A percentile compares a stretch with the other conserved stretches of the same genome.
Evolutionary conservation across 2,888 invertebrate species (phyloP).

Genomic region (Pammene aurita): DNA sequence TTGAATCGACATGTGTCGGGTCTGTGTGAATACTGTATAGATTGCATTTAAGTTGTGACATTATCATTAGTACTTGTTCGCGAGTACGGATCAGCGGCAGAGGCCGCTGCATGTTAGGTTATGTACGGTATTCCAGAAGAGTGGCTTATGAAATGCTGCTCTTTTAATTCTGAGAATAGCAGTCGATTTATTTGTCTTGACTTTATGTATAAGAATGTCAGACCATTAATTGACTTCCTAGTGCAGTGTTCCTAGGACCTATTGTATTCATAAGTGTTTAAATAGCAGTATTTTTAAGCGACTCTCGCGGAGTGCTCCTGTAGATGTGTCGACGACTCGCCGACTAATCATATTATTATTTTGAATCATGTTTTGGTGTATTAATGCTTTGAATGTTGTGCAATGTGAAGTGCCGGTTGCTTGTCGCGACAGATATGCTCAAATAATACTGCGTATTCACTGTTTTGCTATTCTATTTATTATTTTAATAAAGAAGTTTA

Average conservation of each 20-base stretch:
- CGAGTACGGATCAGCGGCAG: conserved; percentile 10
- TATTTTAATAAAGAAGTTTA: conserved; percentile 81
- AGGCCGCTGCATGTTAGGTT: neutral
- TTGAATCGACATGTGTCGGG: conserved; percentile 24
- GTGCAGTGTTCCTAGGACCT: too few species aligned
- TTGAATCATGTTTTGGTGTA: conserved; percentile 61
- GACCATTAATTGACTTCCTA: too few species aligned
- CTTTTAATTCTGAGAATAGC: too few species aligned
- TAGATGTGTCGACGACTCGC: conserved; percentile 35
- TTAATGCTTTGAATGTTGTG: conserved; percentile 68
- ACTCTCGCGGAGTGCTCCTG: neutral
- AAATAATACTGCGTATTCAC: conserved; percentile 71
- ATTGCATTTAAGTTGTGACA: conserved; percentile 31
- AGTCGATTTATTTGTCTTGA: too few species aligned
- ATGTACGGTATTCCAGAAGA: too few species aligned
- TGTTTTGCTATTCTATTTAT: conserved; percentile 80
- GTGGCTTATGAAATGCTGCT: too few species aligned
- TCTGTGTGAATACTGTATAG: conserved; percentile 23
- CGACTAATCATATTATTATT: conserved; percentile 53
- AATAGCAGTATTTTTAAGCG: too few species aligned
- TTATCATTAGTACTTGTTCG: conserved; percentile 16
- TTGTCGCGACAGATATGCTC: conserved; percentile 64
- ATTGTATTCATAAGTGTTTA: too few species aligned
- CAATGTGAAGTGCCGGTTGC: conserved; percentile 59
- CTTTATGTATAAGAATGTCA: too few species aligned